Conservation (phyloP, 2,797 vertebrate genomes). For the Epinephelus malabaricus region DNA sequence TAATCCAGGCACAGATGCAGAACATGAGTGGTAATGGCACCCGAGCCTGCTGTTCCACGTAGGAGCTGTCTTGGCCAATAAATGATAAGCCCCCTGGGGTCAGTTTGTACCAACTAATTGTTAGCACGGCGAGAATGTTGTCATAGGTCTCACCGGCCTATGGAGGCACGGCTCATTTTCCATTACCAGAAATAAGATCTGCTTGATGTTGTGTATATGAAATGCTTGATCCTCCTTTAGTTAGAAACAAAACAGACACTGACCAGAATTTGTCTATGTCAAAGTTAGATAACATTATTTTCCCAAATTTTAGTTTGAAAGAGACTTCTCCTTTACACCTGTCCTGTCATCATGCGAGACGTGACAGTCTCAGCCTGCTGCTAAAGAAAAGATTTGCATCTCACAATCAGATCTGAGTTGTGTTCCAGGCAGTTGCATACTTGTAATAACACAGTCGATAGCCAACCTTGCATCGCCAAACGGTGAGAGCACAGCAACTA, state of each 20-base stretch:
- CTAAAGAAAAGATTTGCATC: constrained; percentile 6
- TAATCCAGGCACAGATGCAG: constrained; percentile 42
- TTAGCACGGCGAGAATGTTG: constrained; percentile 56
- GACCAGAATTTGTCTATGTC: neutral
- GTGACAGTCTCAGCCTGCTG: neutral
- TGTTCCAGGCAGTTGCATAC: constrained; percentile 20
- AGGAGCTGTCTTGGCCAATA: constrained; percentile 39
- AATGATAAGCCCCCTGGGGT: constrained; percentile 41
- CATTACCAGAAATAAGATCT: constrained; percentile 48
- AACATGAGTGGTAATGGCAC: constrained; percentile 42
- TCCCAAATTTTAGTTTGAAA: neutral
- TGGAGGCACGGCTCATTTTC: constrained; percentile 47
- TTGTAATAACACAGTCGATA: constrained; percentile 9
- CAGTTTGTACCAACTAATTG: constrained; percentile 59
- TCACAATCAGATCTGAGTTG: constrained; percentile 8
- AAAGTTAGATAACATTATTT: neutral
- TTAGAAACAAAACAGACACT: constrained; percentile 27
- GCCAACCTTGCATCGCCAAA: neutral
- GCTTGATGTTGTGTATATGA: constrained; percentile 35
- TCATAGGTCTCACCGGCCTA: constrained; percentile 33
- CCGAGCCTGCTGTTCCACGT: constrained; percentile 28
- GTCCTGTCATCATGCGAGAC: neutral
- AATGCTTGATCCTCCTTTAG: constrained; percentile 23
- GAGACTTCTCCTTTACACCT: no score
- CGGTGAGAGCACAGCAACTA: constrained; percentile 7